Evolutionary conservation across 2,113 vertebrate genomes (phyloP), one percentile per base, ranked within the genome.

Genomic region (Hystrix brachyura): DNA sequence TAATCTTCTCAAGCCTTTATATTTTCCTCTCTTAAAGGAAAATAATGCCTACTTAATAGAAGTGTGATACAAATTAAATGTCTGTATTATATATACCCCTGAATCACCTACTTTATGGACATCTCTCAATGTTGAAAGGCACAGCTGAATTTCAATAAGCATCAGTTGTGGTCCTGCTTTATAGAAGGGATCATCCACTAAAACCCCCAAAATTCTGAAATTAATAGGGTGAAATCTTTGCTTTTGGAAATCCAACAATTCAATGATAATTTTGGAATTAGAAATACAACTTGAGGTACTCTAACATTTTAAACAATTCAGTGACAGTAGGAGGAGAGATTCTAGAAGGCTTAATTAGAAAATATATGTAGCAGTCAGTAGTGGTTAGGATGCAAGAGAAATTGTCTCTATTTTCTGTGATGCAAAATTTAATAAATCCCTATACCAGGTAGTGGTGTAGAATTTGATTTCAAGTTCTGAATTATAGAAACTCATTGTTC

Each of bases 401-500:
- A 57, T 38, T 7, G 5, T 88, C 46, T 88, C 18, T 7, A 78
- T 19, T n/a, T 43, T 57, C 38, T 90, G 17, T 64, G 5, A 86
- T 84, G 3, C 1, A 72, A 64, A 89, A 84, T 92, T 60, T 90
- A 90, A 79, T 32, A 48, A 79, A 72, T 67, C 59, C 19, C 34
- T 4, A 72, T 65, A 23, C 12, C 53, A n/a, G 21, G 4, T 95
- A 51, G 10, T 65, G 79, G 5, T 83, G 18, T 11, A 83, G 2
- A 6, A 48, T 93, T 93, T 94, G 8, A 62, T 78, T 89, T 93
- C 34, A 93, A 67, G 82, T 55, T 91, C 18, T 93, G 11, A 83
- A 29, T 1, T 85, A 15, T n/a, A 60, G 57, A 57, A 74, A 60
- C 17, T 62, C 1, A 32, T 81, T 83, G 88, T 7, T 93, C 19